A percentile compares a stretch with the other conserved stretches of the same genome.
These are phyloP conservation scores for Catocala sponsa DNA, from an alignment of 2,888 invertebrate species.

Conservation along the genomic window DNA sequence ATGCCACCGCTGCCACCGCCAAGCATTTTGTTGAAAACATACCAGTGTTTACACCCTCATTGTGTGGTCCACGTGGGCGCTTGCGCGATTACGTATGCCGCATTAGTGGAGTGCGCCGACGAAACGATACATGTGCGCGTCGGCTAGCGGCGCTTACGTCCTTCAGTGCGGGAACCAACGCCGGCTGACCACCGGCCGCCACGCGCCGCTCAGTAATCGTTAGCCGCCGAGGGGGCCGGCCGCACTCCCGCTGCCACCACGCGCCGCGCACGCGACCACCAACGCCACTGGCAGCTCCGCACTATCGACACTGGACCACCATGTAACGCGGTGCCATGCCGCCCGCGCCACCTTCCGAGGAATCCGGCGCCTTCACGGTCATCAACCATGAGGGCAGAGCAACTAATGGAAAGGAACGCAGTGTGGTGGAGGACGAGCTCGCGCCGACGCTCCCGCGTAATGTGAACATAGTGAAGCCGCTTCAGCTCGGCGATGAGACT, in stretches of 20 bases:
- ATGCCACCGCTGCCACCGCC: constrained; percentile 18
- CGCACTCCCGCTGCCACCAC: constrained; percentile 38
- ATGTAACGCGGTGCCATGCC: constrained; percentile 67
- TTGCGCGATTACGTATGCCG: constrained; percentile 65
- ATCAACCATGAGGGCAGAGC: constrained; percentile 56
- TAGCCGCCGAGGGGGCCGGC: constrained; percentile 32
- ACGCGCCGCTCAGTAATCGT: constrained; percentile 48
- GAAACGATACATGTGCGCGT: constrained; percentile 17
- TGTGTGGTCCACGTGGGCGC: constrained; percentile 59
- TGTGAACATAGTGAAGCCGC: constrained; percentile 75
- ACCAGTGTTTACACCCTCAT: constrained; percentile 45
- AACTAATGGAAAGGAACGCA: constrained; percentile 22
- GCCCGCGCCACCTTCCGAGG: constrained; percentile 61
- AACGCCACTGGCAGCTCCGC: not conserved
- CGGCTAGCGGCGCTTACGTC: constrained; percentile 33
- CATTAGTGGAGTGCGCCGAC: constrained; percentile 35
- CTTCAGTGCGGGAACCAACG: constrained; percentile 27
- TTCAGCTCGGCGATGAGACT: constrained; percentile 59
- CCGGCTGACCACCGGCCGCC: constrained; percentile 56
- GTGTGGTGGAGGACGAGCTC: constrained; percentile 27
- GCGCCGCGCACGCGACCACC: constrained; percentile 28
- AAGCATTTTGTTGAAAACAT: constrained; percentile 31
- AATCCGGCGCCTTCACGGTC: constrained; percentile 70
- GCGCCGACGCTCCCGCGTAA: constrained; percentile 51
- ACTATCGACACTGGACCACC: not conserved